Conservation (phyloP, 2,888 invertebrate genomes). For the Drosophila merina region DNA sequence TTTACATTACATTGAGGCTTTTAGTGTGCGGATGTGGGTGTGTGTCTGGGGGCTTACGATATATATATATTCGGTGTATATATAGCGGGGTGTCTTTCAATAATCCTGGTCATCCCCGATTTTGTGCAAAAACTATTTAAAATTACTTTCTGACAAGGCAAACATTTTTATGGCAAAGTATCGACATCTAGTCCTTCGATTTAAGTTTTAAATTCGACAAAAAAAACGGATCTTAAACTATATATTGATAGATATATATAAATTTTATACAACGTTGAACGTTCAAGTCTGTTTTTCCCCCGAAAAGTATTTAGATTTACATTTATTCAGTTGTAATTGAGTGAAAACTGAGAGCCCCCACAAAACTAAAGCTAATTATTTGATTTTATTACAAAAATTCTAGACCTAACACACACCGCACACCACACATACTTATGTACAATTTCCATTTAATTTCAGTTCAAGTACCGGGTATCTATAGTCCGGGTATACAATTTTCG, state of each 20-base stretch:
- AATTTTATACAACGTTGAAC: conserved; percentile 29
- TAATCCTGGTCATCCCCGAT: neutral
- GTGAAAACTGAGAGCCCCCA: no score
- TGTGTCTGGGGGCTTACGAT: neutral
- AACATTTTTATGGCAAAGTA: conserved; percentile 24
- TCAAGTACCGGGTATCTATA: neutral
- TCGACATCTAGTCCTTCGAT: conserved; percentile 14
- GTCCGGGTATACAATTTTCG: neutral
- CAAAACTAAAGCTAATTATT: neutral
- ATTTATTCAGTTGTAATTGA: no score
- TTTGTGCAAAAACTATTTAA: conserved; percentile 1
- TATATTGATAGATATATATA: neutral
- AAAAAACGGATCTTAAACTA: conserved; percentile 9
- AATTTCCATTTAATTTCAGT: conserved; percentile 23
- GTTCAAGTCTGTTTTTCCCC: conserved; percentile 18
- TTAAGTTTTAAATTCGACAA: conserved; percentile 9
- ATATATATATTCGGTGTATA: neutral
- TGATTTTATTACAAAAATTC: neutral
- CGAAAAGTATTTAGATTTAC: no score
- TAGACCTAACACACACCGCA: neutral
- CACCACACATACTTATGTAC: conserved; percentile 14
- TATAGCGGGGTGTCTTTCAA: neutral
- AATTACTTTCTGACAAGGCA: conserved; percentile 4
- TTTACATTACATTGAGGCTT: conserved; percentile 10
- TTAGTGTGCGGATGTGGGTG: conserved; percentile 7